These are phyloP conservation scores for Malurus alboscapulatus DNA, from an alignment of 2,113 vertebrate species.

Conservation along the genomic window DNA sequence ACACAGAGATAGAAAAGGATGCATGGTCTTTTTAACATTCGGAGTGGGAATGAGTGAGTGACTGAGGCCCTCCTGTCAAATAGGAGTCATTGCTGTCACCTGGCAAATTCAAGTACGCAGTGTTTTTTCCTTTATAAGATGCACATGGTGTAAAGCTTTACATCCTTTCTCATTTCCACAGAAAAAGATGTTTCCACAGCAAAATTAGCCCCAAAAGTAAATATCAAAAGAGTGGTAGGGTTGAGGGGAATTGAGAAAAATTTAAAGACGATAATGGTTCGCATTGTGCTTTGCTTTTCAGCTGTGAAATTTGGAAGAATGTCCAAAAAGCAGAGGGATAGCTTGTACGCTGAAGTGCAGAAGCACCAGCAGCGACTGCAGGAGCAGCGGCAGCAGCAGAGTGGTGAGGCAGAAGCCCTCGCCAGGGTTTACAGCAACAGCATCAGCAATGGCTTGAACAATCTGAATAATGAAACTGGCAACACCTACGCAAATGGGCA, in stretches of 20 bases:
- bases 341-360: conserved; percentile 96
- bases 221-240: not conserved
- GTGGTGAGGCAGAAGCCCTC: conserved; percentile 91
- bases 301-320: conserved; percentile 99
- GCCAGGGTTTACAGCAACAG: conserved; percentile 90
- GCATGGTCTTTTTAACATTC: not conserved
- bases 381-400: conserved; percentile 94
- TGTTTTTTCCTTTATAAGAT: not conserved
- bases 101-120: not conserved
- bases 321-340: conserved; percentile 99
- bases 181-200: not conserved
- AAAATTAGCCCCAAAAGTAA: not conserved
- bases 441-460: conserved; percentile 88
- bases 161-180: not conserved
- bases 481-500: conserved; percentile 91
- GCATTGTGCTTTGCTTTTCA: conserved; percentile 64
- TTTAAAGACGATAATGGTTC: not conserved
- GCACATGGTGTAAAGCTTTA: not conserved
- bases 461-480: conserved; percentile 86
- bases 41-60: not conserved
- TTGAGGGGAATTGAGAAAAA: not conserved
- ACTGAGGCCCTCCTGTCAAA: not conserved
- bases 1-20: not conserved
- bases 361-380: conserved; percentile 95
- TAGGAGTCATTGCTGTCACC: not conserved